These are phyloP conservation scores for Diadema setosum DNA, from an alignment of 35 echinoderm and acorn worm species.

Conservation along the genomic window DNA sequence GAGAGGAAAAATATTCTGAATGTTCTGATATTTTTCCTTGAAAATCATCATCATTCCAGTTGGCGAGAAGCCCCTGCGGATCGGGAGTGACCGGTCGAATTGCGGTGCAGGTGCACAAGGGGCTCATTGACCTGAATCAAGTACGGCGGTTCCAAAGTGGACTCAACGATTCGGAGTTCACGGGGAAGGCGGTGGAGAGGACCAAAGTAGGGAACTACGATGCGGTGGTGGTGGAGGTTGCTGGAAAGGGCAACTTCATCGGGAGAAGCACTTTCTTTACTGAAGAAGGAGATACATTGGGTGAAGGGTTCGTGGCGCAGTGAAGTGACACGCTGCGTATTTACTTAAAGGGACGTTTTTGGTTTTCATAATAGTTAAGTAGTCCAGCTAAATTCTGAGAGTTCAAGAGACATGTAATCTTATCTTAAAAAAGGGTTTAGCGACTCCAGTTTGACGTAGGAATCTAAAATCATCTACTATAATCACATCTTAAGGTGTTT, in stretches of 20 bases:
- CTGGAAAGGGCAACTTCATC: conserved; percentile 67
- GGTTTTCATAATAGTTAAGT: no score
- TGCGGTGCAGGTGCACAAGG: conserved; percentile 76
- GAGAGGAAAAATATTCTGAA: no score
- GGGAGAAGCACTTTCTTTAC: conserved; percentile 57
- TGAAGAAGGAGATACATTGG: conserved; percentile 71
- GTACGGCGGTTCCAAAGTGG: conserved; percentile 71
- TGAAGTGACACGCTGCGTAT: no score
- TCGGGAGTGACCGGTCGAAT: conserved; percentile 84
- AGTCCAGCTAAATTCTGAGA: no score
- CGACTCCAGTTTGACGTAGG: no score
- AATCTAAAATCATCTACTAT: no score
- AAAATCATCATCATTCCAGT: no score
- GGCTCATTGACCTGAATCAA: conserved; percentile 56
- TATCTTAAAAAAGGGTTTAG: no score
- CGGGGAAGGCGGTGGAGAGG: conserved; percentile 43
- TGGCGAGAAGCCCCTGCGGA: conserved; percentile 82
- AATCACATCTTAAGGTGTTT: no score
- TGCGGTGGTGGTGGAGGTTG: conserved; percentile 89
- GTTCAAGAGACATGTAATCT: no score
- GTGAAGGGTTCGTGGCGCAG: conserved; percentile 56
- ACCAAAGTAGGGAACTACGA: conserved; percentile 59
- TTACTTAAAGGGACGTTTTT: no score
- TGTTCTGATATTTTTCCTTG: no score
- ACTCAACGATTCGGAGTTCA: conserved; percentile 45